Conservation (phyloP, 2,888 invertebrate genomes). For the Disparrhopalites patrizii region DNA sequence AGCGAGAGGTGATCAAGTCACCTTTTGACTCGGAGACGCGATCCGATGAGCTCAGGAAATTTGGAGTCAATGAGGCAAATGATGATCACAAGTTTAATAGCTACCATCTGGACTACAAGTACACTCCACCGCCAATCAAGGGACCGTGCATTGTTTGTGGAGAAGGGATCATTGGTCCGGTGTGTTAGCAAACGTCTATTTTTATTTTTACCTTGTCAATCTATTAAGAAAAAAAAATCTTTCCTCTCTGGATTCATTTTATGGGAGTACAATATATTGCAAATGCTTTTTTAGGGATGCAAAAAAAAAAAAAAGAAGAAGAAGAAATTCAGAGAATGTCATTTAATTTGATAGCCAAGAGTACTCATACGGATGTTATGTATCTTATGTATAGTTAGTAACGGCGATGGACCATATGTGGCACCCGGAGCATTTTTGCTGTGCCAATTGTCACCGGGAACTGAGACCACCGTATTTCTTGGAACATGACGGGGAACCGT, state of each 20-base stretch:
- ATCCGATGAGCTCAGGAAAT: slow-evolving; percentile 26
- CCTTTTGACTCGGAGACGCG: slow-evolving; percentile 26
- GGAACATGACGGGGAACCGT: slow-evolving; percentile 28
- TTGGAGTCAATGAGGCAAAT: slow-evolving; percentile 41
- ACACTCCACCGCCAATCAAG: slow-evolving; percentile 48
- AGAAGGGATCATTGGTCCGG: slow-evolving; percentile 47
- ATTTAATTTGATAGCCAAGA: too few relatives aligned
- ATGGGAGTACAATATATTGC: background rate
- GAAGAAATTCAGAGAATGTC: too few relatives aligned
- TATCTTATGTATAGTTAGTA: slow-evolving; percentile 15
- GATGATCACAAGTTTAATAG: slow-evolving; percentile 45
- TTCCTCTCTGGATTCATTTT: slow-evolving; percentile 5
- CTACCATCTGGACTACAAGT: slow-evolving; percentile 48
- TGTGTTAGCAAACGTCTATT: slow-evolving; percentile 31
- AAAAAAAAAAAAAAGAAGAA: background rate
- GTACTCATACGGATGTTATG: too few relatives aligned
- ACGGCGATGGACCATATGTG: slow-evolving; percentile 20
- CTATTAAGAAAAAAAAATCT: background rate
- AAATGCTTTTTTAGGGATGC: background rate
- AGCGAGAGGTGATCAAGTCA: slow-evolving; percentile 24
- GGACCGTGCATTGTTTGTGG: slow-evolving; percentile 47
- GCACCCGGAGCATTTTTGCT: slow-evolving; percentile 27
- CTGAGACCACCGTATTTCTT: slow-evolving; percentile 25
- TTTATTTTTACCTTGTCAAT: background rate
- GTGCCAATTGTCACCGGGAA: slow-evolving; percentile 29